Base-by-base conservation (phyloP, 1,140 invertebrate species). In the Subanguina moxae region DNA sequence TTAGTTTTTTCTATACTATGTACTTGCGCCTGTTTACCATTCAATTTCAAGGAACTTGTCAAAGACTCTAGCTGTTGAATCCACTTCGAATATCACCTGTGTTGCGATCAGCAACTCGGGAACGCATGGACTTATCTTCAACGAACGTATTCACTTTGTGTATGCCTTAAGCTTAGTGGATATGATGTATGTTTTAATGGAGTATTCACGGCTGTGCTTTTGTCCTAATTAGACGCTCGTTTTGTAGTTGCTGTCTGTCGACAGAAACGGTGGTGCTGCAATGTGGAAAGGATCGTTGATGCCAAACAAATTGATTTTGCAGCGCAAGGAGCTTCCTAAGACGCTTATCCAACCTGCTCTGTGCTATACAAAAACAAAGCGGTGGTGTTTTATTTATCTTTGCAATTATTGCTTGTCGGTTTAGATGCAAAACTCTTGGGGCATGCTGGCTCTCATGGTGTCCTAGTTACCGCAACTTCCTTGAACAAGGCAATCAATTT, bases 111-210 rank as follows among this genome's bases (percentile, higher is more conserved):
- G 70, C n/a, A 48, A 27, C 19, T 46, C 72, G 19, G 72, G 71
- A 45, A 75, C 63, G 45, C 71, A 73, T 63, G 71, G 72, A 17
- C 61, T 73, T n/a, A 46, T 75, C 38, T 63, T 70, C 13, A 68
- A 65, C 27, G 62, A 73, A 56, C 27, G 68, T 58, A 56, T 66
- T 23, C 17, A 38, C 68, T 27, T 58, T 59, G 67, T 9, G 56
- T 43, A 30, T 23, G 61, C 21, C 28, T 56, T 45, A 72, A 57
- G 9, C 52, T 72, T 27, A 27, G 57, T 11, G 67, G 57, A 8
- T 57, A 69, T 52, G 43, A 71, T 32, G 67, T 71, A 27, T 70
- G 28, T 46, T 45, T 45, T 45, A 45, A 45, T 45, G n/a, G n/a
- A n/a, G 11, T 45, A 13, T 45, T 13, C 11, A 11, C n/a, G 11